These are phyloP conservation scores for Sesamia nonagrioides DNA, from an alignment of 1,140 invertebrate species.

Conservation along the genomic window DNA sequence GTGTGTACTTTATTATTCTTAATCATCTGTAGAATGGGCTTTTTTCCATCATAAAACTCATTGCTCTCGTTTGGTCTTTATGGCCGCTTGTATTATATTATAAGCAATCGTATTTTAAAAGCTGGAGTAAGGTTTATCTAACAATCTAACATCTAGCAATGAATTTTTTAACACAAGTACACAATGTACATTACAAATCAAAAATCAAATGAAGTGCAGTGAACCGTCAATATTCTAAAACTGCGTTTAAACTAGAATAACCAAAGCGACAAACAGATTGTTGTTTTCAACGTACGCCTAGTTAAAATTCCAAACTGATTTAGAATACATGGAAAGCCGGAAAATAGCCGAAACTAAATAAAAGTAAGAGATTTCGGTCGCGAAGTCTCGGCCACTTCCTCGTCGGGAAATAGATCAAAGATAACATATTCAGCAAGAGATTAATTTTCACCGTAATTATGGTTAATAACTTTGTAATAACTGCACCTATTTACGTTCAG, in stretches of 20 bases:
- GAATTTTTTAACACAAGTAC: too few species aligned
- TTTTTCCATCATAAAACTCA: too few species aligned
- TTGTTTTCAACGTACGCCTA: conserved; percentile 35
- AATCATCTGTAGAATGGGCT: too few species aligned
- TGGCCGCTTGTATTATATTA: not conserved
- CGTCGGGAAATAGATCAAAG: conserved; percentile 71
- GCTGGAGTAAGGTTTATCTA: too few species aligned
- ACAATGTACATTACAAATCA: not conserved
- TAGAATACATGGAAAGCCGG: conserved; percentile 59
- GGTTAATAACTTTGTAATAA: conserved; percentile 61
- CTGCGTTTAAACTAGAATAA: not conserved
- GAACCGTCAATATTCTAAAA: conserved; percentile 12
- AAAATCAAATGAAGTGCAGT: not conserved
- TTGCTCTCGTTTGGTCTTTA: too few species aligned
- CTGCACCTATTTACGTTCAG: conserved; percentile 46
- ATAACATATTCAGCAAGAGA: conserved; percentile 49
- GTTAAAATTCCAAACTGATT: conserved; percentile 61
- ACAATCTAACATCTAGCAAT: too few species aligned
- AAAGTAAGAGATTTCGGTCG: conserved; percentile 46
- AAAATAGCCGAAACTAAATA: conserved; percentile 47
- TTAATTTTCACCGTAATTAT: conserved; percentile 69
- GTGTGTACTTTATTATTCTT: too few species aligned
- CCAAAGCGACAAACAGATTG: not conserved
- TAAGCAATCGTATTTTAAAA: too few species aligned
- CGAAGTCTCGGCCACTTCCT: conserved; percentile 59